Conservation (phyloP, 2,797 vertebrate species). For the Arctocebus calabarensis region DNA sequence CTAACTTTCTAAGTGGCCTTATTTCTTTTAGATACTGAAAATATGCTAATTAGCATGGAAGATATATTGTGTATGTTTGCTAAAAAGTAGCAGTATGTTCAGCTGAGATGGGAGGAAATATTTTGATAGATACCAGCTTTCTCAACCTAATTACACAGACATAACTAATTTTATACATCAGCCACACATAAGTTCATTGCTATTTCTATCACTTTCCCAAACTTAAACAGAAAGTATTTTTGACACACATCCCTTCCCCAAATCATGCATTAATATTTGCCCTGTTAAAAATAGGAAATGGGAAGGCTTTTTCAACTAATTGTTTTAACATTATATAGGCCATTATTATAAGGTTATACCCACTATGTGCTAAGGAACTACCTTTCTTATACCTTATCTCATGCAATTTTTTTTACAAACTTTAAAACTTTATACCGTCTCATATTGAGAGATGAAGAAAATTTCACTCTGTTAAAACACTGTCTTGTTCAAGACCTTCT, state of each 20-base stretch:
- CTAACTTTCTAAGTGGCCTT: slow-evolving; percentile 31
- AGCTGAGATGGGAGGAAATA: slow-evolving; percentile 75
- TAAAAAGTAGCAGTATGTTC: slow-evolving; percentile 72
- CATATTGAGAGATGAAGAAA: not conserved
- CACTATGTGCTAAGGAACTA: slow-evolving; percentile 18
- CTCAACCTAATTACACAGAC: slow-evolving; percentile 79
- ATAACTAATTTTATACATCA: slow-evolving; percentile 81
- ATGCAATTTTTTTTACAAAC: not conserved
- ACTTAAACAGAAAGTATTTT: slow-evolving; percentile 76
- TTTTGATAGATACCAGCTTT: slow-evolving; percentile 83
- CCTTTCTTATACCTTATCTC: not conserved
- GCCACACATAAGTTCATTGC: slow-evolving; percentile 75
- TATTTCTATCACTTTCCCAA: slow-evolving; percentile 75
- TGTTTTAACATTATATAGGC: not conserved
- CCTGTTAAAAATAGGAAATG: slow-evolving; percentile 58
- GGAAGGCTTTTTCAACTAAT: not conserved
- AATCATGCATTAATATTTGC: slow-evolving; percentile 71
- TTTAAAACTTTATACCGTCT: not conserved
- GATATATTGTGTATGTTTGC: slow-evolving; percentile 72
- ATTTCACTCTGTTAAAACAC: not conserved
- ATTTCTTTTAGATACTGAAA: slow-evolving; percentile 58
- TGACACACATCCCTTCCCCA: slow-evolving; percentile 68
- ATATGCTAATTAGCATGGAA: slow-evolving; percentile 62
- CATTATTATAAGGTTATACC: not conserved
- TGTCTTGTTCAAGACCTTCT: not conserved